These are phyloP conservation scores for Corythaixoides concolor DNA, from an alignment of 2,113 vertebrate species.

Conservation along the genomic window DNA sequence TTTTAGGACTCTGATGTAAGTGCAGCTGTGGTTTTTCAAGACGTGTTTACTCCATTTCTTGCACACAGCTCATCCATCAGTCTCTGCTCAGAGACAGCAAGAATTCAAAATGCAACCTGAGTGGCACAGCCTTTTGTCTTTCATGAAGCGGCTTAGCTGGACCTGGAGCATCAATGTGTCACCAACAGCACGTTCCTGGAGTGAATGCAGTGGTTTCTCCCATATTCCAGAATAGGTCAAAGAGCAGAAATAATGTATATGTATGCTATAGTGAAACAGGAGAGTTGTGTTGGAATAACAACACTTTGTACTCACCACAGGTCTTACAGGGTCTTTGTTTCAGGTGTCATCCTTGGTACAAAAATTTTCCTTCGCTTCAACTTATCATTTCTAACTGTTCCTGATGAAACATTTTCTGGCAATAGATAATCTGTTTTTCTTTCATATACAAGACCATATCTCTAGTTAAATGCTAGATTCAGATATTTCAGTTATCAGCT, in stretches of 20 bases:
- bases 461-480: background rate
- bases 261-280: background rate
- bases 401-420: background rate
- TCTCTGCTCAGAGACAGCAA: constrained; percentile 43
- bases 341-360: background rate
- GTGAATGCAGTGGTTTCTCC: background rate
- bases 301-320: background rate
- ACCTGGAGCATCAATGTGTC: background rate
- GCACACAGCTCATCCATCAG: constrained; percentile 64
- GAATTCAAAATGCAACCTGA: constrained; percentile 49
- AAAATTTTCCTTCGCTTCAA: background rate
- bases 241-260: background rate
- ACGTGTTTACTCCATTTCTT: constrained; percentile 63
- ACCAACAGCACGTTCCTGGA: background rate
- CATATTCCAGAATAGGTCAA: background rate
- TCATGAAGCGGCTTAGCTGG: background rate
- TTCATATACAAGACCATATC: background rate
- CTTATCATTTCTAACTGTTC: background rate
- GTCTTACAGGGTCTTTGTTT: background rate
- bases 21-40: constrained; percentile 68
- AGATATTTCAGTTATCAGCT: background rate
- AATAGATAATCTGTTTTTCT: background rate
- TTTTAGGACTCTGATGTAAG: constrained; percentile 58
- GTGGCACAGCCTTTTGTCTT: constrained; percentile 7
- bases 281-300: background rate